Percentiles rank a stretch among this genome's conserved stretches.
These are phyloP conservation scores for Ormyrus thymus DNA, from an alignment of 2,888 invertebrate species.

Conservation along the genomic window DNA sequence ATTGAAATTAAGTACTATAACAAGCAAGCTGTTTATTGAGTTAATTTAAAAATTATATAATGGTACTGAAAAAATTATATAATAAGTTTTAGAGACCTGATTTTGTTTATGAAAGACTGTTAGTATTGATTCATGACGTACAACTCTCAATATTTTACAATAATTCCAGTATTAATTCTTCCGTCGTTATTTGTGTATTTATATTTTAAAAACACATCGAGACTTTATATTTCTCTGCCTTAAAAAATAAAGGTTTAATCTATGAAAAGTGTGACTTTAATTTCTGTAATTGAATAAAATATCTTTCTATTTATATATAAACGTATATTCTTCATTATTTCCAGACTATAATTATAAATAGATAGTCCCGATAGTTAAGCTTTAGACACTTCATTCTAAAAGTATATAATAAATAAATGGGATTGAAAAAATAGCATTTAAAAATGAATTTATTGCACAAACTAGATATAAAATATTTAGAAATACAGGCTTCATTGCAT, in stretches of 20 bases:
- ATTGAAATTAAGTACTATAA: constrained; percentile 2
- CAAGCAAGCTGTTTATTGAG: background rate
- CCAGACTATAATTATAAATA: no score
- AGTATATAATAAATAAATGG: no score
- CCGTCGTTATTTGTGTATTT: constrained; percentile 9
- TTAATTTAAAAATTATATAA: constrained; percentile 4
- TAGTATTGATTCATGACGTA: constrained; percentile 11
- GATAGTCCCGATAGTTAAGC: background rate
- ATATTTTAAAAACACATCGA: background rate
- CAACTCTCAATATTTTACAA: background rate
- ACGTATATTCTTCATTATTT: no score
- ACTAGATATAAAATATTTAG: no score
- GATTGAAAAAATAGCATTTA: no score
- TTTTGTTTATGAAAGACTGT: constrained; percentile 33
- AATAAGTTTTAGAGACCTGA: background rate
- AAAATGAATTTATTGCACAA: no score
- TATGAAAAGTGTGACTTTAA: constrained; percentile 13
- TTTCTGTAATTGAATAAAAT: background rate
- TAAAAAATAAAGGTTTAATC: constrained; percentile 34
- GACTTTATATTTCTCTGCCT: background rate
- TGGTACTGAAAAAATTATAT: background rate
- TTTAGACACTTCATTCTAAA: background rate
- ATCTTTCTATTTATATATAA: no score
- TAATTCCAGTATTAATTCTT: constrained; percentile 43
- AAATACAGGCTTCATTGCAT: no score